phyloP scores from a whole-genome alignment of 2,888 invertebrate species.

The Zootermopsis nevadensis region DNA sequence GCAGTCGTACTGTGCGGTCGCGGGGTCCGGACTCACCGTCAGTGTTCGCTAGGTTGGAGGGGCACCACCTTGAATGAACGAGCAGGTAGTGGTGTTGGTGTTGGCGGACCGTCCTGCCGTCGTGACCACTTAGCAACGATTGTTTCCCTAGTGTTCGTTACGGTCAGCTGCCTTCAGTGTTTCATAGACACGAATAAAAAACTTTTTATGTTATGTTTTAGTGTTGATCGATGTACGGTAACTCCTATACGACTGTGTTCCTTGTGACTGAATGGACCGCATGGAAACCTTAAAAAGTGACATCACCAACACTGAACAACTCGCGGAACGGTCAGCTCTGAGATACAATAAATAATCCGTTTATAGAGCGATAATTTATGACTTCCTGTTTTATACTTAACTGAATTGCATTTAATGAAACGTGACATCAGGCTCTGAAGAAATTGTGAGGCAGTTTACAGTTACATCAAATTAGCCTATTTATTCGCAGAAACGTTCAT shows the following conservation, averaged over 20 bases:
- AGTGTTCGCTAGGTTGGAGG: constrained; percentile 21
- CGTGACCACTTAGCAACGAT: not conserved
- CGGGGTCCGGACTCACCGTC: not conserved
- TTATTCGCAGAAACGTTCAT: too few relatives aligned
- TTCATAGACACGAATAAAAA: not conserved
- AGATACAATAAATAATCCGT: not conserved
- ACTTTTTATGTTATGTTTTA: constrained; percentile 4
- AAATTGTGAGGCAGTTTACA: too few relatives aligned
- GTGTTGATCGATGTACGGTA: not conserved
- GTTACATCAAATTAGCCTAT: too few relatives aligned
- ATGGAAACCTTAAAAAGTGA: not conserved
- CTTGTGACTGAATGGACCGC: not conserved
- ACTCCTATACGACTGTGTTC: constrained; percentile 8
- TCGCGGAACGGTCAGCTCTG: too few relatives aligned
- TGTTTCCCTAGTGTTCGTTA: not conserved
- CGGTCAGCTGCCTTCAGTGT: not conserved
- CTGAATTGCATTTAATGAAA: not conserved
- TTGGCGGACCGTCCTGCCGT: not conserved
- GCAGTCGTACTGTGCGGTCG: constrained; percentile 25
- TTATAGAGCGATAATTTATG: not conserved
- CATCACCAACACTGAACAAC: not conserved
- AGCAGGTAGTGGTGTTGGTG: constrained; percentile 13
- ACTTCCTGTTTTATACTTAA: not conserved
- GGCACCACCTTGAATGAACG: constrained; percentile 27
- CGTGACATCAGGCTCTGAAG: not conserved